Conservation (phyloP, 2,113 vertebrate species). For the Mystacornis crossleyi region DNA sequence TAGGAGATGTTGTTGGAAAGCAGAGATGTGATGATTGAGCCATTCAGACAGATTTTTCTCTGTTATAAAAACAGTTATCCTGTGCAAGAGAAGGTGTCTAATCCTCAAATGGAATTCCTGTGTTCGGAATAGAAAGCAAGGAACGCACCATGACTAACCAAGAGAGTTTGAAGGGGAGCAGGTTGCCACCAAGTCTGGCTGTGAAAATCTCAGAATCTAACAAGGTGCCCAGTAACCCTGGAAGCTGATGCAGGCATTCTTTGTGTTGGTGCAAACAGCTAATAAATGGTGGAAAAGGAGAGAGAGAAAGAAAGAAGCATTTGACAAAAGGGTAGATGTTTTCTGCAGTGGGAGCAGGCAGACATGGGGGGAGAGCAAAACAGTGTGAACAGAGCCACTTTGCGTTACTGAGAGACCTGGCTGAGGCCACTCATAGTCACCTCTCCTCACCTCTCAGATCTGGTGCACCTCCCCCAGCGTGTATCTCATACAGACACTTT, state of each 20-base stretch:
- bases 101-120: not conserved
- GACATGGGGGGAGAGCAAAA: not conserved
- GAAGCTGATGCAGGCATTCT: not conserved
- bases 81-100: not conserved
- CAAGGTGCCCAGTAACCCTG: not conserved
- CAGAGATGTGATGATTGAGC: not conserved
- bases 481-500: not conserved
- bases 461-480: not conserved
- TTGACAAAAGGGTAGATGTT: not conserved
- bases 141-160: not conserved
- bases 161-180: not conserved
- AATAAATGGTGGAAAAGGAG: not conserved
- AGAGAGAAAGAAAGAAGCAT: not conserved
- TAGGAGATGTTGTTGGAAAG: not conserved
- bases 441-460: not conserved
- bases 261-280: not conserved
- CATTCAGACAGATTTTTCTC: not conserved
- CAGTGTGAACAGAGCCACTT: not conserved
- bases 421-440: not conserved
- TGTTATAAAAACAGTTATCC: not conserved
- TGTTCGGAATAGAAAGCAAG: not conserved
- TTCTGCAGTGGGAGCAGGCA: not conserved
- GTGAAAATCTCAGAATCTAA: not conserved
- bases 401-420: fast-evolving
- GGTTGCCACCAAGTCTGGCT: not conserved